These are phyloP conservation scores for Planiliza haematocheilus DNA, from an alignment of 2,113 vertebrate species.

Conservation along the genomic window DNA sequence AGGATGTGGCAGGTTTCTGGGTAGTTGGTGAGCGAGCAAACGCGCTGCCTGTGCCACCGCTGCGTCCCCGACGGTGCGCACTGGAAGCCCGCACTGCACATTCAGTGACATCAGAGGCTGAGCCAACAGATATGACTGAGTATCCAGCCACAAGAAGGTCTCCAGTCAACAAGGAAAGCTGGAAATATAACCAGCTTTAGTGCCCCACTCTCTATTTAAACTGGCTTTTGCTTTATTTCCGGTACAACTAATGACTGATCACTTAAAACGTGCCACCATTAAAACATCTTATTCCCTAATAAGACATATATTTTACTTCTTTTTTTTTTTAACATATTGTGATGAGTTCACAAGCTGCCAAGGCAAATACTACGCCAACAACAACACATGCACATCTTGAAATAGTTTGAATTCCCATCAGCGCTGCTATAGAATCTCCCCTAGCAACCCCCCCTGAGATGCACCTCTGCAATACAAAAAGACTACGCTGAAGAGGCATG, in stretches of 20 bases:
- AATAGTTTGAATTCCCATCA: constrained; percentile 21
- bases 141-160: constrained; percentile 32
- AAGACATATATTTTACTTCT: too few relatives aligned
- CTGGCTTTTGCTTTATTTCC: not conserved
- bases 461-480: constrained; percentile 26
- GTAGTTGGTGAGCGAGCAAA: constrained; percentile 27
- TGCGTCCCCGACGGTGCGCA: constrained; percentile 65
- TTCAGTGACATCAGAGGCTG: constrained; percentile 77
- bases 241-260: not conserved
- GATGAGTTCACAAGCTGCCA: not conserved
- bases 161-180: not conserved
- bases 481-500: constrained; percentile 6
- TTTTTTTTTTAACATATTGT: too few relatives aligned
- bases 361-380: not conserved
- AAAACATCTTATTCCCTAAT: too few relatives aligned
- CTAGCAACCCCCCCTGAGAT: constrained; percentile 36
- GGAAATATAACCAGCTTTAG: not conserved
- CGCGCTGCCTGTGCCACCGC: constrained; percentile 53
- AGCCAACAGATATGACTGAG: constrained; percentile 58
- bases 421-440: constrained; percentile 32
- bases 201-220: not conserved
- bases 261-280: too few relatives aligned
- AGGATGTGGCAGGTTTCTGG: constrained; percentile 10
- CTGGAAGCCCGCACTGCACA: constrained; percentile 71
- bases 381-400: not conserved